Conservation (phyloP, 2,113 vertebrate species). For the Polyodon spathula region DNA sequence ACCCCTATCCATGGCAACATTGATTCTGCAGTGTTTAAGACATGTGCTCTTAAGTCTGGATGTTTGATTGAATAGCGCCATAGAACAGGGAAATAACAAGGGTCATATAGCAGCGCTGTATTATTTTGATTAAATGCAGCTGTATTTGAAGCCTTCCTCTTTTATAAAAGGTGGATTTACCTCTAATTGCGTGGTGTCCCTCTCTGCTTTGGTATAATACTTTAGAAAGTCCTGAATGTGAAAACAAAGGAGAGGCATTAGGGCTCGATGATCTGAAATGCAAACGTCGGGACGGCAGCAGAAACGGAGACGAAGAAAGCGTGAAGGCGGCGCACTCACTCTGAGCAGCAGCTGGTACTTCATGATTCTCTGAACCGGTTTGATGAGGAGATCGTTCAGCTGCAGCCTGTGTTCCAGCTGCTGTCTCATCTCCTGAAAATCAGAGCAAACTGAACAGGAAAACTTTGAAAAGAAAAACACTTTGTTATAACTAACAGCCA, state of each 20-base stretch:
- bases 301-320: no score
- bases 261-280: slow-evolving; percentile 17
- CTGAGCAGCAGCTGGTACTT: slow-evolving; percentile 89
- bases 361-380: slow-evolving; percentile 88
- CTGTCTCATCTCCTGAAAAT: slow-evolving; percentile 51
- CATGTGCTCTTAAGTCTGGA: no score
- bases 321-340: slow-evolving; percentile 44
- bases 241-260: slow-evolving; percentile 38
- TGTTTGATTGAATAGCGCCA: no score
- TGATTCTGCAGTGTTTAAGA: no score
- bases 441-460: neutral
- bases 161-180: slow-evolving; percentile 35
- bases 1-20: no score
- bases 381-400: slow-evolving; percentile 85
- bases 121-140: neutral
- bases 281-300: neutral
- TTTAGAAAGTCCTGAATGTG: slow-evolving; percentile 78
- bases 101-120: slow-evolving; percentile 1
- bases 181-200: slow-evolving; percentile 71
- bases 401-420: slow-evolving; percentile 81
- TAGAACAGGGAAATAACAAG: no score
- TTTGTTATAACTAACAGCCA: no score
- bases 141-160: neutral
- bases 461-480: no score
- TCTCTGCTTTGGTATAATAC: slow-evolving; percentile 77